phyloP scores from a whole-genome alignment of 2,113 vertebrate species.

The Syngnathus floridae region DNA sequence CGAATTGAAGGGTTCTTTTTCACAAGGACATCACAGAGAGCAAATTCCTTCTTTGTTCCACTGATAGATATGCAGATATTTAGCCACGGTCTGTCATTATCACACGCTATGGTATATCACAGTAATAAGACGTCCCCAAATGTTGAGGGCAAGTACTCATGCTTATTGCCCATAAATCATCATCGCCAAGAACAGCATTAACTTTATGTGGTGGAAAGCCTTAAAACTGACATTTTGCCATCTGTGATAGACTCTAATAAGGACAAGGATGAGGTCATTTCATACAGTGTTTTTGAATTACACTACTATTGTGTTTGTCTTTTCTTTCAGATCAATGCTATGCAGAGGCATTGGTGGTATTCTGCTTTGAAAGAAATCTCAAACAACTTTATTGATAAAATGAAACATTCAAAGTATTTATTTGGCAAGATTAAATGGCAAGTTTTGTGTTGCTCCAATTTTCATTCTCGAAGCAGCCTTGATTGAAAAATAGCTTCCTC shows the following conservation, averaged over 20 bases:
- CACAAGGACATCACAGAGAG: constrained; percentile 59
- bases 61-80: constrained; percentile 48
- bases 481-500: not conserved
- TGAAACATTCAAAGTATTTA: not conserved
- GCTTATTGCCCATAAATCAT: constrained; percentile 8
- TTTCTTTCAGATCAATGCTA: not conserved
- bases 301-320: not conserved
- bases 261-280: not conserved
- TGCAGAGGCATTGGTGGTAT: not conserved
- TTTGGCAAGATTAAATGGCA: not conserved
- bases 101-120: constrained; percentile 43
- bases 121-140: constrained; percentile 46
- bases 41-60: constrained; percentile 34
- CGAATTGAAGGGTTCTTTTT: constrained; percentile 39
- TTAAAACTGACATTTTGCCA: constrained; percentile 6
- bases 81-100: constrained; percentile 56
- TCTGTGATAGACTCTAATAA: not conserved
- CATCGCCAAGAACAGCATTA: not conserved
- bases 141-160: constrained; percentile 31
- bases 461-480: not conserved
- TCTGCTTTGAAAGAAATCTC: not conserved
- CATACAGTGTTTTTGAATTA: not conserved
- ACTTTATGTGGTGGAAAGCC: constrained; percentile 4
- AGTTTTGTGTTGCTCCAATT: not conserved
- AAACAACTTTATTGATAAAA: not conserved